Evolutionary conservation across 2,888 invertebrate species (phyloP), one percentile per base, ranked within the genome.

Genomic region (Ochropacha duplaris): DNA sequence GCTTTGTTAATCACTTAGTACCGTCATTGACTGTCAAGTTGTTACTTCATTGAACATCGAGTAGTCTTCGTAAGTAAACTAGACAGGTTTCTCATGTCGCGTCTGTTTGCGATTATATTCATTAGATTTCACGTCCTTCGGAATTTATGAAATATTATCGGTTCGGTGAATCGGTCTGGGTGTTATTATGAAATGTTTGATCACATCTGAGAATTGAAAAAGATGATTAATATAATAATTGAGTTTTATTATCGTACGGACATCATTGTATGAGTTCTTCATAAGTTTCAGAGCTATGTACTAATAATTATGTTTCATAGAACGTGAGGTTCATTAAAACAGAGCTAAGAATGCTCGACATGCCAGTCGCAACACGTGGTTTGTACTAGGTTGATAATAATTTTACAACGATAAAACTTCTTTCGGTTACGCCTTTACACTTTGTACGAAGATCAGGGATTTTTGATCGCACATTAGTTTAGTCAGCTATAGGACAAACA

Each of bases 1-100:
- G 54, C 63, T 69, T 84, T 87, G 78, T 85, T 79, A 84, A 84
- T 84, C 81, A 87, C 84, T 87, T 84, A 80, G 69, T 60, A 66
- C 22, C 52, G 19, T 51, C 57, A 49, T 36, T 12, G 22, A 22
- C 11, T 11, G 12, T 39, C 26, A 19, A 4, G 5, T 14, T 5
- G 22, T 5, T 31, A 28, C 16, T 54, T 4, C 8, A 12, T 50
- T 44, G 26, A 54, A 54, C 49, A 50, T 54, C 28, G 26, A 16
- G 39, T 16, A 16, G 22, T 31, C 34, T 44, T 49, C 16, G 52
- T 31, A 34, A 11, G 49, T 49, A 49, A 28, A 28, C 54, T 12
- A 54, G 49, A 55, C 52, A 52, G 12, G 19, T 6, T 44, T 44
- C 9, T 44, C 44, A 44, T 44, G 19, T 44, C 44, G 19, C 9